phyloP scores from a whole-genome alignment of 1,140 invertebrate genomes.

The Physella acuta region DNA sequence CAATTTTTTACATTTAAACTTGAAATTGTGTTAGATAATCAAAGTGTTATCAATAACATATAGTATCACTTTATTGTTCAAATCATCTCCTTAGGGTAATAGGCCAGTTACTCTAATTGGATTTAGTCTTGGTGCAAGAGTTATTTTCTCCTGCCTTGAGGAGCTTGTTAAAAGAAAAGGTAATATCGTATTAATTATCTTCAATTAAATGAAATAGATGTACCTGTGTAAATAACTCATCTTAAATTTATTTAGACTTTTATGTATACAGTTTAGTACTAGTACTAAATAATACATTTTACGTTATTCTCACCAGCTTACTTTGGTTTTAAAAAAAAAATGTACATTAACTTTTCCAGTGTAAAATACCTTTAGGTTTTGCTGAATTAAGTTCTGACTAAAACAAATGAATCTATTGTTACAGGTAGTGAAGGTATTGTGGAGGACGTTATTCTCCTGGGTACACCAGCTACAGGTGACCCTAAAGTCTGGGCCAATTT shows the following conservation, averaged over 20 bases:
- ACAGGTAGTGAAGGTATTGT: conserved; percentile 67
- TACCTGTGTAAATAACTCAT: too few species aligned
- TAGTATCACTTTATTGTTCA: not conserved
- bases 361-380: too few species aligned
- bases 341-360: too few species aligned
- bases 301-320: too few species aligned
- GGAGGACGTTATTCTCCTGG: conserved; percentile 73
- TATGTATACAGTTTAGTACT: too few species aligned
- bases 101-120: conserved; percentile 75
- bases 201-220: too few species aligned
- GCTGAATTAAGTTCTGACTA: too few species aligned
- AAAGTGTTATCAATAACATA: too few species aligned
- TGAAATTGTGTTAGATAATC: not conserved
- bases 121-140: conserved; percentile 72
- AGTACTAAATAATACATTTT: too few species aligned
- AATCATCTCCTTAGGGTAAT: conserved; percentile 61
- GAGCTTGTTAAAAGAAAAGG: conserved; percentile 59
- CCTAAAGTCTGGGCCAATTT: conserved; percentile 65
- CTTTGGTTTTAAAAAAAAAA: too few species aligned
- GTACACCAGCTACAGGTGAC: conserved; percentile 68
- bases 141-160: conserved; percentile 71
- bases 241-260: too few species aligned
- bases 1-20: not conserved
- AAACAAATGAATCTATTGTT: too few species aligned
- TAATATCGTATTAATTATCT: conserved; percentile 23